Evolutionary conservation across 1,140 invertebrate genomes (phyloP).

Genomic region (Tetramorium alpestre): DNA sequence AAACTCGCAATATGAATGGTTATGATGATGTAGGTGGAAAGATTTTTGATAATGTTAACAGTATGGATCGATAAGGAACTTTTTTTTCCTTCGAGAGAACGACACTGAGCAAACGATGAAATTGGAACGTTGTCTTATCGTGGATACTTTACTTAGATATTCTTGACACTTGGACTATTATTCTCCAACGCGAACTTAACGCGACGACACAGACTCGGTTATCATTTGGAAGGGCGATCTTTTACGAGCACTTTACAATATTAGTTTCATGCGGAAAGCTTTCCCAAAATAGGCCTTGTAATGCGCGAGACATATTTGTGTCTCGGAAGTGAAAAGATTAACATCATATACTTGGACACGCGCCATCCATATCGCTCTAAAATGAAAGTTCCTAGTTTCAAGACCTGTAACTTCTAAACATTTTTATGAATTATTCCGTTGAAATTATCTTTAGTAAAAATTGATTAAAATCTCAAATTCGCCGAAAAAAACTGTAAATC

Average conservation of each 20-base stretch:
- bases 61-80: background rate
- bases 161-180: background rate
- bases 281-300: conserved; percentile 3
- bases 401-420: background rate
- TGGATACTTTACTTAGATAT: background rate
- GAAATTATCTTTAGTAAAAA: conserved; percentile 1
- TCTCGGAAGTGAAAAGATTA: conserved; percentile 28
- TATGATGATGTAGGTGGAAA: conserved; percentile 17
- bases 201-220: conserved; percentile 14
- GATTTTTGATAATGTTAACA: conserved; percentile 23
- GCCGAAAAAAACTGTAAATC: background rate
- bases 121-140: background rate
- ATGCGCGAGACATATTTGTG: conserved; percentile 22
- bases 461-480: background rate
- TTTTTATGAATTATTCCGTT: background rate
- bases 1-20: conserved; percentile 30
- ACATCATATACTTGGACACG: background rate
- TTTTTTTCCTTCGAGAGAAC: background rate
- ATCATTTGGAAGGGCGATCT: conserved; percentile 27
- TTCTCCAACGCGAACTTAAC: conserved; percentile 20
- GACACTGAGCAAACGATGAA: background rate
- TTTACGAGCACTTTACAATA: conserved; percentile 44
- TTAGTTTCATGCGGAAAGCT: conserved; percentile 22
- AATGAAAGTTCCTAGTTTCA: background rate
- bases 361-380: background rate